Evolutionary conservation across 1,140 invertebrate species (phyloP), one percentile per base, ranked within the genome.

Genomic region (Ips typographus): DNA sequence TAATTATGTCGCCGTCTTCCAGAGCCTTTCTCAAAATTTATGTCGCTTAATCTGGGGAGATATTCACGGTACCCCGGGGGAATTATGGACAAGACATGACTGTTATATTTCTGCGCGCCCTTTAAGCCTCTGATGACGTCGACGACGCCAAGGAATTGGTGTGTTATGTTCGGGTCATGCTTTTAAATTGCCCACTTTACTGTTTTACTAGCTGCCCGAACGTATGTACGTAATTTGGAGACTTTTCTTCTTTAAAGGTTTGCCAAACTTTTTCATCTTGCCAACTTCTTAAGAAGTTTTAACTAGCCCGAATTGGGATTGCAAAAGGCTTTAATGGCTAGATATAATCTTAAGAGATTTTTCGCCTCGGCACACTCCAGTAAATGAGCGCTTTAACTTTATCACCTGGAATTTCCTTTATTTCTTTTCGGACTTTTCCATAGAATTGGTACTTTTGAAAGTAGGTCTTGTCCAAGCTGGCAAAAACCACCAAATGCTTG

Each of bases 41-140:
- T 73, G 73, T 73, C 71, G 67, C 71, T 76, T 76, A 74, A 76
- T 76, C 75, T 74, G 75, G 62, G 43, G 71, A 74, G 75, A 76
- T 74, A 76, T 74, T 72, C 71, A 72, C 61, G 71, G 68, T 52
- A 64, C 42, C 57, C 57, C 56, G n/a, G 38, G 61, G 53, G 67
- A 75, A 70, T 76, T 76, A 76, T 74, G 73, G 74, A 74, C 71
- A 61, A 73, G 72, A 71, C 73, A 74, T 73, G 71, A 71, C 60
- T 70, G 58, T 70, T 68, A 71, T 74, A 74, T 71, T 71, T 74
- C 73, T 68, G 60, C 69, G 22, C 22, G 62, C 55, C 60, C 59
- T 70, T 58, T 65, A 69, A 71, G 67, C 65, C 57, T 60, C 55
- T 43, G 51, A 43, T 61, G 71, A 65, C 62, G 71, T 62, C 53